Conservation (phyloP, 1,140 invertebrate species). For the Ceratina calcarata region DNA sequence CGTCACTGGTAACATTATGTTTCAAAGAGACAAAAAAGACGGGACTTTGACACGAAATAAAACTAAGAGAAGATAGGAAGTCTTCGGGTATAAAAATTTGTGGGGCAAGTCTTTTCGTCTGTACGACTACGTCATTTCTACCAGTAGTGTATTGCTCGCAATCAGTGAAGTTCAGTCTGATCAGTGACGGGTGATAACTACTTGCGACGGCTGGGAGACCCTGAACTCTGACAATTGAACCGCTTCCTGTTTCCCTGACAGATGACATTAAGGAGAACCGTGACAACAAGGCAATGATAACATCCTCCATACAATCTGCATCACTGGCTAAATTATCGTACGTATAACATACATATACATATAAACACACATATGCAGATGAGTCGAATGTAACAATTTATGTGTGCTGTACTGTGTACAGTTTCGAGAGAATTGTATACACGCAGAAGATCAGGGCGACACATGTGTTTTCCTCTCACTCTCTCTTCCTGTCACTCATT, state of each 20-base stretch:
- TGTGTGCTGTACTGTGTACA: background rate
- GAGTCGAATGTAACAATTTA: background rate
- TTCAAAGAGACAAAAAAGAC: too few species aligned
- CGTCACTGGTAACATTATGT: too few species aligned
- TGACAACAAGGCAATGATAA: constrained; percentile 33
- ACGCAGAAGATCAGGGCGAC: background rate
- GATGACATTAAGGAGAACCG: constrained; percentile 25
- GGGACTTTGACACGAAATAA: too few species aligned
- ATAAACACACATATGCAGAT: background rate
- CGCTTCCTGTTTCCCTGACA: constrained; percentile 18
- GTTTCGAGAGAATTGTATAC: background rate
- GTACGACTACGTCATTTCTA: too few species aligned
- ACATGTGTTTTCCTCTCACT: constrained; percentile 3
- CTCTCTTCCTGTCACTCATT: background rate
- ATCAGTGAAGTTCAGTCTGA: background rate
- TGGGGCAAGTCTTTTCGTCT: too few species aligned
- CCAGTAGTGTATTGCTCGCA: too few species aligned
- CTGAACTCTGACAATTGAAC: constrained; percentile 24
- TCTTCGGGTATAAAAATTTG: too few species aligned
- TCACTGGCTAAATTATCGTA: constrained; percentile 14
- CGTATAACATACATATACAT: constrained; percentile 7
- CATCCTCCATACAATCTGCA: constrained; percentile 3
- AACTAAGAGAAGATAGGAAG: too few species aligned
- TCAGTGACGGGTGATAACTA: background rate
- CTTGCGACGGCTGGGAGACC: background rate